Conservation (phyloP, 2,113 vertebrate genomes). For the Perca flavescens region DNA sequence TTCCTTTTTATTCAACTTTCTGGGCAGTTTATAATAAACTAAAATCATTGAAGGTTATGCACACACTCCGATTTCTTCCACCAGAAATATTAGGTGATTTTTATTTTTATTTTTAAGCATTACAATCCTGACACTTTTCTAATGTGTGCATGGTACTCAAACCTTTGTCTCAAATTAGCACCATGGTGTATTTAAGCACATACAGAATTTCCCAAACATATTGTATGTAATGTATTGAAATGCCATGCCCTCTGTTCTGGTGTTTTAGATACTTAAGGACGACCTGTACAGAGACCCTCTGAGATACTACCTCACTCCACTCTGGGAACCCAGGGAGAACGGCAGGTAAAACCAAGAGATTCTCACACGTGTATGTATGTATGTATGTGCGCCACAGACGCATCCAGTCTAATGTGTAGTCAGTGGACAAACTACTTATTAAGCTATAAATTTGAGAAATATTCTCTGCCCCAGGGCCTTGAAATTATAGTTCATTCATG, state of each 20-base stretch:
- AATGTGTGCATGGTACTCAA: neutral
- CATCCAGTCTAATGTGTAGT: neutral
- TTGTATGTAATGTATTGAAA: constrained; percentile 8
- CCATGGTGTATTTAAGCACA: neutral
- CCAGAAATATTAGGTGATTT: neutral
- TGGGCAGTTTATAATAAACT: neutral
- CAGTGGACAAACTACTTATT: constrained; percentile 22
- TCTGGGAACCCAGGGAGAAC: constrained; percentile 86
- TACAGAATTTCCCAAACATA: neutral
- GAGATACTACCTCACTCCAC: constrained; percentile 87
- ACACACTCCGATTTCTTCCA: neutral
- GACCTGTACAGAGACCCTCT: constrained; percentile 86
- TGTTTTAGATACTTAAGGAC: constrained; percentile 84
- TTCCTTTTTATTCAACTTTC: neutral
- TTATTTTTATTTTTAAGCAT: neutral
- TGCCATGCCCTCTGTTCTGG: neutral
- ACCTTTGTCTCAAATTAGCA: neutral
- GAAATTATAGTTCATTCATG: constrained; percentile 24
- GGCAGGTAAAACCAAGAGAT: constrained; percentile 78
- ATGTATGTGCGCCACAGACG: neutral
- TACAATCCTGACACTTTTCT: neutral
- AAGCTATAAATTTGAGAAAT: constrained; percentile 19
- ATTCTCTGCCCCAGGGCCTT: constrained; percentile 9
- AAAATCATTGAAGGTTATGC: neutral
- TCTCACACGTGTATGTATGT: neutral